A percentile compares a stretch with the other conserved stretches of the same genome.
Evolutionary conservation across 2,888 invertebrate species (phyloP).

Genomic region (Drosophila kambysellisi): DNA sequence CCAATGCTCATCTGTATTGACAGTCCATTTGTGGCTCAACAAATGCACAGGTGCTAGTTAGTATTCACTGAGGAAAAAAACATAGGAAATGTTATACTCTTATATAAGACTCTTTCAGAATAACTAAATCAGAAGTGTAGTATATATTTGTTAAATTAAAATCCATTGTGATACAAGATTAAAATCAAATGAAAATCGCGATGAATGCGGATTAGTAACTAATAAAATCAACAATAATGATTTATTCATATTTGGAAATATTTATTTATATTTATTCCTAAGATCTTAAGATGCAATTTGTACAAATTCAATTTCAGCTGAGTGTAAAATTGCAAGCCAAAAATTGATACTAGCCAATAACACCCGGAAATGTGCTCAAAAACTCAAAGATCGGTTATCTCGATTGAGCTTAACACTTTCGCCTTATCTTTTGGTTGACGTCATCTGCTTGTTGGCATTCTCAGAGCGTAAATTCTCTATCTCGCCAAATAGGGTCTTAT

Average conservation of each 20-base stretch:
- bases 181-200: background rate
- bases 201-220: background rate
- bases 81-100: background rate
- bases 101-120: background rate
- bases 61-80: background rate
- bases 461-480: slow-evolving; percentile 19
- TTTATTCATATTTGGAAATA: background rate
- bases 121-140: background rate
- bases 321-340: too few relatives aligned
- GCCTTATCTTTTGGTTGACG: slow-evolving; percentile 21
- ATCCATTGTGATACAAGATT: background rate
- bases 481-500: slow-evolving; percentile 32
- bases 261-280: background rate
- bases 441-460: slow-evolving; percentile 28
- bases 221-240: background rate
- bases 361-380: background rate
- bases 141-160: background rate
- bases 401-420: slow-evolving; percentile 8
- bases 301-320: background rate
- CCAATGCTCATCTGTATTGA: slow-evolving; percentile 26
- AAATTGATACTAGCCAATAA: too few relatives aligned
- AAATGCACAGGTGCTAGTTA: slow-evolving; percentile 10
- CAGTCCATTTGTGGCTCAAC: slow-evolving; percentile 8
- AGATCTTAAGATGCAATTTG: background rate
- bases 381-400: slow-evolving; percentile 29